Evolutionary conservation across 2,113 vertebrate species (phyloP).

Genomic region (Dicrurus megarhynchus): DNA sequence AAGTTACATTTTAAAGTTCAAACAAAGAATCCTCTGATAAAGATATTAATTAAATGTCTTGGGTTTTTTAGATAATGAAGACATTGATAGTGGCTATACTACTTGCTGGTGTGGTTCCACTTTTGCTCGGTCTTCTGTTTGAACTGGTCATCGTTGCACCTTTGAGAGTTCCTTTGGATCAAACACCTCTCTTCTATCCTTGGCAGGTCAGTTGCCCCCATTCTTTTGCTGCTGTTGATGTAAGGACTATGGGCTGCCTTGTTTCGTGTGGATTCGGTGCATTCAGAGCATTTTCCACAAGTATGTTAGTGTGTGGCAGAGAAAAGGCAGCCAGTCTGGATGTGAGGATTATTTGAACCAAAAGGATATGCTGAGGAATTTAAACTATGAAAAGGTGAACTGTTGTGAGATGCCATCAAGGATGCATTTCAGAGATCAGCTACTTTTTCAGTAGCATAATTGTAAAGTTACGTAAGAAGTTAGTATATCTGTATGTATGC

Average conservation of each 20-base stretch:
- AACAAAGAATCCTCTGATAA: neutral
- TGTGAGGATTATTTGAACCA: neutral
- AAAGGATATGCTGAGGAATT: neutral
- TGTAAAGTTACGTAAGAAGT: neutral
- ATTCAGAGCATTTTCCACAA: neutral
- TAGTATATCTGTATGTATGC: neutral
- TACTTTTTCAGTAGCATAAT: neutral
- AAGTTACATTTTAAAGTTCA: neutral
- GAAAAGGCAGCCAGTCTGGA: neutral
- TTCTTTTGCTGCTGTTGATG: neutral
- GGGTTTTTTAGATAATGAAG: constrained; percentile 87
- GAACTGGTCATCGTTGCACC: constrained; percentile 97
- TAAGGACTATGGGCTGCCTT: neutral
- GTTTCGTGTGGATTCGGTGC: fast-evolving
- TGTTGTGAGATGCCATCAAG: neutral
- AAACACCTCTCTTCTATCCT: constrained; percentile 97
- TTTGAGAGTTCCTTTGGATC: constrained; percentile 93
- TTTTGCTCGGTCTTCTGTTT: constrained; percentile 92
- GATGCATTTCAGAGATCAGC: neutral
- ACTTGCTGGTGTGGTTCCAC: constrained; percentile 92
- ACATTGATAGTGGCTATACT: constrained; percentile 91
- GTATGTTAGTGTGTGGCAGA: neutral
- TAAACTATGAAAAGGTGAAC: neutral
- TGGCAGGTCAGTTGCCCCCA: constrained; percentile 86
- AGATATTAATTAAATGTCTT: neutral